Percentiles rank a stretch among this genome's conserved stretches.
Conservation (phyloP, 1,140 invertebrate species). For the Tetramorium simillimum region DNA sequence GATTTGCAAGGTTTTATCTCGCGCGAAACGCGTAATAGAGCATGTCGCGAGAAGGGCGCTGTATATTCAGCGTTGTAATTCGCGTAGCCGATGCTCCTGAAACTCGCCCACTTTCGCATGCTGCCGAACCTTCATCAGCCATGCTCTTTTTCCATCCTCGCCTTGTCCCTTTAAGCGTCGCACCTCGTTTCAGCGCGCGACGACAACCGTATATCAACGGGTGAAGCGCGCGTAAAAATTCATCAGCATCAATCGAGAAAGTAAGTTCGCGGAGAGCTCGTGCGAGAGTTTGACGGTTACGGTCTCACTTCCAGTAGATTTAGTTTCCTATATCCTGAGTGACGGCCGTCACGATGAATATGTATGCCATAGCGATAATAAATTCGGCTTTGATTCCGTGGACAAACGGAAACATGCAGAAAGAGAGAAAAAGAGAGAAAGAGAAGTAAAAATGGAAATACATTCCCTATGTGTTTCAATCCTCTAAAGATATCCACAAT, state of each 20-base stretch:
- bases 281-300: not conserved
- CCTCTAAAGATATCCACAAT: not conserved
- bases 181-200: slow-evolving; percentile 9
- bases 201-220: not conserved
- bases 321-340: slow-evolving; percentile 18
- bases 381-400: slow-evolving; percentile 8
- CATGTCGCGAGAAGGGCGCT: slow-evolving; percentile 81
- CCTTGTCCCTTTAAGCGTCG: slow-evolving; percentile 16
- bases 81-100: slow-evolving; percentile 50
- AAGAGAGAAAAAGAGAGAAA: not conserved
- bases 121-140: slow-evolving; percentile 59
- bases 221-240: slow-evolving; percentile 61
- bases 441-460: not conserved
- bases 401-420: not conserved
- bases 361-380: slow-evolving; percentile 8
- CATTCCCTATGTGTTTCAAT: not conserved
- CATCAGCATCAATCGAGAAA: slow-evolving; percentile 46
- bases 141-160: not conserved
- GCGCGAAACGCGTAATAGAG: slow-evolving; percentile 77
- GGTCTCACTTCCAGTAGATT: slow-evolving; percentile 34
- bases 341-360: slow-evolving; percentile 21
- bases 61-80: slow-evolving; percentile 44
- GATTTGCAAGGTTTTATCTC: slow-evolving; percentile 25
- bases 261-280: not conserved
- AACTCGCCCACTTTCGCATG: slow-evolving; percentile 61